These are phyloP conservation scores for Oncopodura yosiiana DNA, from an alignment of 1,140 invertebrate genomes.

Conservation along the genomic window DNA sequence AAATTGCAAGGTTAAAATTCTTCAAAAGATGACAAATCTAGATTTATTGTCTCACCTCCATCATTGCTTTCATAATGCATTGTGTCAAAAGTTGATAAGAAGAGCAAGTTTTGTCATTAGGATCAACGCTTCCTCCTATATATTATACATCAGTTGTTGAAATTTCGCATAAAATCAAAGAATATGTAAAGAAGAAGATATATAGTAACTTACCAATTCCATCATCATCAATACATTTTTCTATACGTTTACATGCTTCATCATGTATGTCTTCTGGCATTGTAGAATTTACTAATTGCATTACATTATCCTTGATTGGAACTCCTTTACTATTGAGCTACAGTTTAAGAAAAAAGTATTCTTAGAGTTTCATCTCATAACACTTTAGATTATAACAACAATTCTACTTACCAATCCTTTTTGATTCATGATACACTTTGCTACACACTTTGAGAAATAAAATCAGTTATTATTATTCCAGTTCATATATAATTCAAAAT, in stretches of 20 bases:
- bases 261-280: slow-evolving; percentile 12
- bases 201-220: slow-evolving; percentile 1
- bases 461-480: too few species aligned
- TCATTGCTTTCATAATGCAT: slow-evolving; percentile 10
- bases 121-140: slow-evolving; percentile 1
- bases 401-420: slow-evolving; percentile 15
- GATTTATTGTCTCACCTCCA: slow-evolving; percentile 3
- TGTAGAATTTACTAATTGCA: slow-evolving; percentile 4
- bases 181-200: neutral
- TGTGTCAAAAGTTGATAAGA: slow-evolving; percentile 8
- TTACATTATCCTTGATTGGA: slow-evolving; percentile 16
- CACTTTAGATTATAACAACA: neutral
- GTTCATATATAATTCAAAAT: neutral
- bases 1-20: too few species aligned
- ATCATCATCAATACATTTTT: slow-evolving; percentile 21
- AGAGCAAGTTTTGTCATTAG: slow-evolving; percentile 3
- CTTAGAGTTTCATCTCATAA: neutral
- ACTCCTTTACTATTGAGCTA: slow-evolving; percentile 10
- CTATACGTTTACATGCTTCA: neutral
- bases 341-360: neutral
- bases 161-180: neutral
- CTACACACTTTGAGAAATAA: slow-evolving; percentile 16
- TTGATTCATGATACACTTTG: slow-evolving; percentile 17
- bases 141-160: too few species aligned
- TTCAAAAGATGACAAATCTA: too few species aligned